Percentiles rank a stretch among this genome's conserved stretches.
These are phyloP conservation scores for Crocodylus rhombifer DNA, from an alignment of 2,797 vertebrate genomes.

Conservation along the genomic window DNA sequence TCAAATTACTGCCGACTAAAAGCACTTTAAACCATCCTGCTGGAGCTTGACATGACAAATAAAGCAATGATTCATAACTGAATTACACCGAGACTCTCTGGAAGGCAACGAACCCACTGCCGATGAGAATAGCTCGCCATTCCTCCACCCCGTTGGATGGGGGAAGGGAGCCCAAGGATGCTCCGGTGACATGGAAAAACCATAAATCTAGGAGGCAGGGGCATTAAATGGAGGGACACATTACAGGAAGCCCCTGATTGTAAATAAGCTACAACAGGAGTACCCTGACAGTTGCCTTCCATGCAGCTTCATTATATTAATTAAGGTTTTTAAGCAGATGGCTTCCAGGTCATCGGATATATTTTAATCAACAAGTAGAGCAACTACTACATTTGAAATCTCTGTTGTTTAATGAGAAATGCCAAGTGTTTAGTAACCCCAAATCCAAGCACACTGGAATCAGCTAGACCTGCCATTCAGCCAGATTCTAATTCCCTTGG, in stretches of 20 bases:
- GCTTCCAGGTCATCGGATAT: not conserved
- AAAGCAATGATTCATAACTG: slow-evolving; percentile 11
- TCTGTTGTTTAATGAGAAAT: not conserved
- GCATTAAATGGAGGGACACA: not conserved
- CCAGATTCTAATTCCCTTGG: not conserved
- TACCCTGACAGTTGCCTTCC: not conserved
- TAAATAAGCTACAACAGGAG: not conserved
- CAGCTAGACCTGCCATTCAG: not conserved
- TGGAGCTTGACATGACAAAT: slow-evolving; percentile 27
- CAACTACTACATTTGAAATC: not conserved
- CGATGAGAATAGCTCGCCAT: not conserved
- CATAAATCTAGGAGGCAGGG: fast-evolving
- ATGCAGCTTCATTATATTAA: not conserved
- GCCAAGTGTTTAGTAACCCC: not conserved
- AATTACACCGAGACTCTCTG: not conserved
- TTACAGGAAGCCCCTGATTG: fast-evolving
- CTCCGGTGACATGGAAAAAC: fast-evolving
- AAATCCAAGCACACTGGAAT: not conserved
- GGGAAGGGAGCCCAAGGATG: not conserved
- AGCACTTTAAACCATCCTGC: slow-evolving; percentile 45
- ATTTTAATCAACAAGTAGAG: not conserved
- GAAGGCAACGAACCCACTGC: not conserved
- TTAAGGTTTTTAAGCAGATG: not conserved
- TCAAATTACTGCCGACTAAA: slow-evolving; percentile 35
- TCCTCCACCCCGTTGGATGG: not conserved